Evolutionary conservation across 2,888 invertebrate species (phyloP).

Genomic region (Galeopsomyia nigrocyanea): DNA sequence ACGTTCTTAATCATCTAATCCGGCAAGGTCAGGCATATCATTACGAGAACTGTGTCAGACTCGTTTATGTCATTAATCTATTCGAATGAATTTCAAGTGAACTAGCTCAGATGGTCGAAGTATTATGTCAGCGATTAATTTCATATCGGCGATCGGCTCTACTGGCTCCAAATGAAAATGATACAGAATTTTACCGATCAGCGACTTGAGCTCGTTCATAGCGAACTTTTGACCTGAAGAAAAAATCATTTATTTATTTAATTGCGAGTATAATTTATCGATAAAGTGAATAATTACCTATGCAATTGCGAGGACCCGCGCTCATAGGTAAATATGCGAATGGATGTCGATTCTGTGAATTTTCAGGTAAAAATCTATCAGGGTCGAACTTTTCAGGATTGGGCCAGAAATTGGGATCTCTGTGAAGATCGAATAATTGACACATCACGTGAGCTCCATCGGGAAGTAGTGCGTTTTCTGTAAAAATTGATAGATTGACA

Average conservation of each 20-base stretch:
- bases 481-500: not conserved
- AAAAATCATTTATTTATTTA: not conserved
- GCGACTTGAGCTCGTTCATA: slow-evolving; percentile 34
- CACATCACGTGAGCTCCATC: slow-evolving; percentile 70
- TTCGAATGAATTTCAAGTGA: slow-evolving; percentile 7
- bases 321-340: slow-evolving; percentile 73
- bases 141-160: slow-evolving; percentile 20
- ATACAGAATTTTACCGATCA: slow-evolving; percentile 22
- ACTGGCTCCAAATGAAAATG: slow-evolving; percentile 38
- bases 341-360: slow-evolving; percentile 68
- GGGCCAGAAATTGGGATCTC: slow-evolving; percentile 72
- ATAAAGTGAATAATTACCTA: slow-evolving; percentile 68
- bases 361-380: slow-evolving; percentile 72
- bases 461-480: slow-evolving; percentile 70
- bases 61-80: not conserved
- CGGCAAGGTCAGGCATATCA: no score
- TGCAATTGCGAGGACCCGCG: slow-evolving; percentile 71
- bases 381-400: slow-evolving; percentile 71
- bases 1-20: no score
- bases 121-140: slow-evolving; percentile 26
- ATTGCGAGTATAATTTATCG: not conserved
- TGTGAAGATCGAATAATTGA: slow-evolving; percentile 75
- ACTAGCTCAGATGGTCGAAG: slow-evolving; percentile 14
- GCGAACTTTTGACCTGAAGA: slow-evolving; percentile 43
- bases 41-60: no score